These are phyloP conservation scores for Cryptoprocta ferox DNA, from an alignment of 2,797 vertebrate species.

Conservation along the genomic window DNA sequence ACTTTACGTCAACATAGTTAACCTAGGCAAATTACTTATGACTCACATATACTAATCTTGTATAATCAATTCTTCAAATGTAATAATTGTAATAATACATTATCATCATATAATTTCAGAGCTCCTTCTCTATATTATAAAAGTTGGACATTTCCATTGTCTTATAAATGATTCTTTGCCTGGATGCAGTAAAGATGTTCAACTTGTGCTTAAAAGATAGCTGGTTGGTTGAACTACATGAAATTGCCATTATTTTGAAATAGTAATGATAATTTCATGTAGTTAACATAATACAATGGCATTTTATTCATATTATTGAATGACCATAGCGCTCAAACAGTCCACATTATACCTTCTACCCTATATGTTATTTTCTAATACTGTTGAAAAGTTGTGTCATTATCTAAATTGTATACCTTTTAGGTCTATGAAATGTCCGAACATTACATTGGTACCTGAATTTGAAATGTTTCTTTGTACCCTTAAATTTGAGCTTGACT, in stretches of 20 bases:
- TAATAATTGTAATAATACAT: background rate
- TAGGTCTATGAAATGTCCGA: background rate
- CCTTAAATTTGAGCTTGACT: slow-evolving; percentile 39
- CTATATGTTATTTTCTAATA: background rate
- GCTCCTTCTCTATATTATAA: background rate
- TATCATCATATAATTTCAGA: background rate
- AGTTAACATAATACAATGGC: background rate
- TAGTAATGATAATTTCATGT: background rate
- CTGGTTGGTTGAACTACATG: background rate
- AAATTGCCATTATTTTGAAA: slow-evolving; percentile 26
- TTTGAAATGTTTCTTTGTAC: slow-evolving; percentile 26
- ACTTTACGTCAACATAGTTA: background rate
- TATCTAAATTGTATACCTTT: slow-evolving; percentile 22
- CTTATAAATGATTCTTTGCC: slow-evolving; percentile 25
- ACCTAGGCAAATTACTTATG: background rate
- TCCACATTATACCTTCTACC: background rate
- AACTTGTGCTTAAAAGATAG: slow-evolving; percentile 19
- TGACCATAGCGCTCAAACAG: background rate
- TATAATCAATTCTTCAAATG: background rate
- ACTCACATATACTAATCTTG: background rate
- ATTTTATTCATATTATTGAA: slow-evolving; percentile 35
- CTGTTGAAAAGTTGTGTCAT: slow-evolving; percentile 15
- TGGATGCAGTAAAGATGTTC: background rate
- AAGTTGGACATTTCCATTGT: background rate
- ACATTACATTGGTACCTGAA: background rate